A percentile compares a stretch with the other conserved stretches of the same genome.
These are phyloP conservation scores for Aleadryas rufinucha DNA, from an alignment of 2,113 vertebrate genomes.

Conservation along the genomic window DNA sequence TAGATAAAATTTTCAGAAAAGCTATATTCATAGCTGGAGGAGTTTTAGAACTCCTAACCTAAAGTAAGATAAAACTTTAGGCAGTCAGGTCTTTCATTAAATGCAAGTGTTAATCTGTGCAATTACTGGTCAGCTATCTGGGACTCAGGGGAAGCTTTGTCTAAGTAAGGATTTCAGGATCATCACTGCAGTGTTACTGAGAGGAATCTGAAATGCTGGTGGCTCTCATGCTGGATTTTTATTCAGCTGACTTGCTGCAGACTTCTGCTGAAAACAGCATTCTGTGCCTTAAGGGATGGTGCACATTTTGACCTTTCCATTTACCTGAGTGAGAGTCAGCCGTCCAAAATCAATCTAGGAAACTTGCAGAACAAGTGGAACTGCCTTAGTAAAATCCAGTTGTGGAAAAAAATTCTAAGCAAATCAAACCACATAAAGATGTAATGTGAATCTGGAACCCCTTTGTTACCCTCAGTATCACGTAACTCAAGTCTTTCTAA, in stretches of 20 bases:
- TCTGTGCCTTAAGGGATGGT: not conserved
- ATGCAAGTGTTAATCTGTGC: slow-evolving; percentile 12
- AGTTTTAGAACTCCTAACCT: not conserved
- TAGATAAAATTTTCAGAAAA: not conserved
- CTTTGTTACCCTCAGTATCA: not conserved
- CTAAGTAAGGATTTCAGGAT: slow-evolving; percentile 52
- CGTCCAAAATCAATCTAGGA: not conserved
- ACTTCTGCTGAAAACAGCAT: slow-evolving; percentile 48
- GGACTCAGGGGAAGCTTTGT: slow-evolving; percentile 10
- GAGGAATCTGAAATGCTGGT: not conserved
- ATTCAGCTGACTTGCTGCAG: slow-evolving; percentile 2
- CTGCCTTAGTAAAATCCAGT: not conserved
- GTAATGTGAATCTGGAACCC: not conserved
- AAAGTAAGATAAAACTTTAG: not conserved
- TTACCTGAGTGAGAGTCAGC: slow-evolving; percentile 2
- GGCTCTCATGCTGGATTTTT: not conserved
- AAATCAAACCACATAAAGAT: not conserved
- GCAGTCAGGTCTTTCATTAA: not conserved
- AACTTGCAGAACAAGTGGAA: slow-evolving; percentile 15
- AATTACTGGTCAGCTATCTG: slow-evolving; percentile 20
- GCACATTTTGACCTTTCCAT: slow-evolving; percentile 33
- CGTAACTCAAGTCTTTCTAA: not conserved
- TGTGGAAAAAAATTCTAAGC: not conserved
- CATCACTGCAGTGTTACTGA: not conserved
- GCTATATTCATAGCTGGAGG: not conserved